Percentiles rank a stretch among this genome's conserved stretches.
Evolutionary conservation across 2,888 invertebrate species (phyloP).

Genomic region (Thelaira solivaga): DNA sequence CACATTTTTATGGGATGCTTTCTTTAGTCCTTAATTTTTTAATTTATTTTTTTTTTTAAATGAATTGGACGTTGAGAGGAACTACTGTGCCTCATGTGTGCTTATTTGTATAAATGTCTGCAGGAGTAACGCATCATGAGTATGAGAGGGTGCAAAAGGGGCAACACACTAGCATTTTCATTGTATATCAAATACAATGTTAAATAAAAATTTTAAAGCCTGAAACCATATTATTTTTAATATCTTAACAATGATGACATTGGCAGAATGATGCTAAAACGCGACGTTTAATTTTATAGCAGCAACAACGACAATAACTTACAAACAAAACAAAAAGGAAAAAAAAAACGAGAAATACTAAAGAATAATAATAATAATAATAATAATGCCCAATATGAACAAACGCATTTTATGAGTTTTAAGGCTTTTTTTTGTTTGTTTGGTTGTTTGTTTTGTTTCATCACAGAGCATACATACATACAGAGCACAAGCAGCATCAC

Average conservation of each 20-base stretch:
- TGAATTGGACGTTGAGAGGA: too few relatives aligned
- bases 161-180: not conserved
- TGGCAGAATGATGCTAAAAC: conserved; percentile 63
- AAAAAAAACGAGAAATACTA: conserved; percentile 12
- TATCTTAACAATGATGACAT: conserved; percentile 63
- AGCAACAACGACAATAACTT: conserved; percentile 57
- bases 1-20: too few relatives aligned
- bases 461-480: conserved; percentile 46
- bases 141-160: not conserved
- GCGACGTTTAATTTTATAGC: conserved; percentile 62
- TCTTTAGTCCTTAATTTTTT: too few relatives aligned
- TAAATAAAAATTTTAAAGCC: conserved; percentile 47
- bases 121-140: not conserved
- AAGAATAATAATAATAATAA: conserved; percentile 73
- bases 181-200: conserved; percentile 25
- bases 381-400: conserved; percentile 70
- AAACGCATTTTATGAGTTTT: conserved; percentile 54
- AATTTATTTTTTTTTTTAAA: too few relatives aligned
- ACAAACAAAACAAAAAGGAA: not conserved
- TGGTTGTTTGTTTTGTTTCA: not conserved
- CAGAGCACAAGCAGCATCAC: conserved; percentile 30
- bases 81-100: too few relatives aligned
- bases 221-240: conserved; percentile 61
- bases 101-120: conserved; percentile 23
- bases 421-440: not conserved